Percentiles rank a stretch among this genome's conserved stretches.
These are phyloP conservation scores for Acanthisitta chloris DNA, from an alignment of 2,113 vertebrate genomes.

Conservation along the genomic window DNA sequence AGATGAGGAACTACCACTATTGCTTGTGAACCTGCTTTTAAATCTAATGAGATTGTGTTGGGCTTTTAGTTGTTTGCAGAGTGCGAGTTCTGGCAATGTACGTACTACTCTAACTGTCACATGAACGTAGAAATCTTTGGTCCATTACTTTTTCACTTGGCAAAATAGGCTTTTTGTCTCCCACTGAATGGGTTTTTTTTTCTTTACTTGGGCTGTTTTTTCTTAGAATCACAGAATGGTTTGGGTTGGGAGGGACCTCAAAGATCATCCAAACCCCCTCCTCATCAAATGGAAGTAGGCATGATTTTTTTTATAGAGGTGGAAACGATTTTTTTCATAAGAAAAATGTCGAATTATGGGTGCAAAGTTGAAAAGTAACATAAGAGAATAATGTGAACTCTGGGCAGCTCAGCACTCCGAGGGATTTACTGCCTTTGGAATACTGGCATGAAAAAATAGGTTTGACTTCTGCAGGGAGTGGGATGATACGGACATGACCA, in stretches of 20 bases:
- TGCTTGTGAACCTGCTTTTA: background rate
- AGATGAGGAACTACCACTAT: background rate
- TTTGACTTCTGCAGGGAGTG: background rate
- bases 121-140: background rate
- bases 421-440: background rate
- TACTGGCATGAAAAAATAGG: background rate
- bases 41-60: background rate
- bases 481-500: background rate
- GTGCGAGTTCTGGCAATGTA: background rate
- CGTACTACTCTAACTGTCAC: accelerated
- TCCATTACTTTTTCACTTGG: background rate
- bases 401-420: accelerated
- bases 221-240: background rate
- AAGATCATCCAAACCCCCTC: background rate
- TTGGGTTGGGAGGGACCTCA: background rate
- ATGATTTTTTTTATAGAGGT: background rate
- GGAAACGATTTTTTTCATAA: background rate
- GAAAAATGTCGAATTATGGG: background rate
- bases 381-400: accelerated
- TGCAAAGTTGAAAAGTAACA: background rate
- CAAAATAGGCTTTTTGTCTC: background rate
- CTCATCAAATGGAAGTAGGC: background rate
- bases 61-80: background rate
- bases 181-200: background rate
- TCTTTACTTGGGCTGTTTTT: background rate